Base-by-base conservation (phyloP, 2,888 invertebrate genomes). In the Kuschelorhynchus macadamiae region DNA sequence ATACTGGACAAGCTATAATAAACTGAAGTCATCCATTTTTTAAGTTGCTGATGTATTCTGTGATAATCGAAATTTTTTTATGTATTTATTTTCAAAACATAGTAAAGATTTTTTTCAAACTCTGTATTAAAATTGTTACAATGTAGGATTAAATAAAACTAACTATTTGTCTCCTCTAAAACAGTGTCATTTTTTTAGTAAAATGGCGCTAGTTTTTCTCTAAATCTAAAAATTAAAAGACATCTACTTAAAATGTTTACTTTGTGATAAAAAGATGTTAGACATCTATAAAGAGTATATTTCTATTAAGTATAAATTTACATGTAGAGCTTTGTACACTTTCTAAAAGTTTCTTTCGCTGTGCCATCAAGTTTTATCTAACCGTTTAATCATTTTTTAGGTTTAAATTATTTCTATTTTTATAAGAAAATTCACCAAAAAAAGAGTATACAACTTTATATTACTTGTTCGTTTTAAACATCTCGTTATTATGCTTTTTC, bases 101-200 rank as follows among this genome's bases (percentile, higher is more conserved):
- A 7, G 25, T 25, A 7, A 3, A 25, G 25, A 25, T 25, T 25
- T 25, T 25, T 25, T 25, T 25, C 7, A 25, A 7, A 25, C 25
- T 5, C 7, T 25, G 25, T 25, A 25, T 25, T 25, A 25, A 25
- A 25, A 25, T 25, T 7, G 25, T 25, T 25, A 25, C 7, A 25
- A 25, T 25, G 4, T 25, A 25, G 25, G 7, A 25, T 47, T 25
- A 5, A 25, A 25, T 25, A 25, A 5, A 25, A 25, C 7, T 32
- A 42, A 9, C n/a, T 12, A 33, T 21, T 14, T 47, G 49, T 17
- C 32, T 42, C 14, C 25, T 14, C 33, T 41, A 33, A 71, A 78
- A 80, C 80, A 78, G 78, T 80, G 79, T 80, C 80, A 78, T 81
- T 79, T 81, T 80, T 60, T 75, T 76, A 12, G 9, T 41, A 56